These are phyloP conservation scores for Sinosuthora webbiana DNA, from an alignment of 2,113 vertebrate species.

Conservation along the genomic window DNA sequence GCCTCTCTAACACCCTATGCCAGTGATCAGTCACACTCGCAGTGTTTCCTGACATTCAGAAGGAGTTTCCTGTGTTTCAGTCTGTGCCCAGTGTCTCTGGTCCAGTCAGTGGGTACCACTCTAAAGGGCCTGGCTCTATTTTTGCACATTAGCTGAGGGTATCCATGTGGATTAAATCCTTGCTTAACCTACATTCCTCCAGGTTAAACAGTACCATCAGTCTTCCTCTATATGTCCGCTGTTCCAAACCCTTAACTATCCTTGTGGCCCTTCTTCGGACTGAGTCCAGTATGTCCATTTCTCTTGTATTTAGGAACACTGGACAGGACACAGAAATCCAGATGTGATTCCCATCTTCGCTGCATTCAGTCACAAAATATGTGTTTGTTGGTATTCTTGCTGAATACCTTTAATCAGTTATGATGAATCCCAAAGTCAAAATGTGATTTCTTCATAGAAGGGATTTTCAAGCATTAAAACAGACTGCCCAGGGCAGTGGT, in stretches of 20 bases:
- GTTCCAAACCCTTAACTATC: not conserved
- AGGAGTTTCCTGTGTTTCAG: not conserved
- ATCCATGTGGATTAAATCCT: not conserved
- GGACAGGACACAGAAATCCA: not conserved
- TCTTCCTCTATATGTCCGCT: not conserved
- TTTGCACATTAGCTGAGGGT: not conserved
- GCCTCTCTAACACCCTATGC: not conserved
- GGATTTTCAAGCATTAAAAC: not conserved
- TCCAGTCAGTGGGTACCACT: not conserved
- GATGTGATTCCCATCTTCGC: not conserved
- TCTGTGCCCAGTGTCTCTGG: not conserved
- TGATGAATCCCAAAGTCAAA: not conserved
- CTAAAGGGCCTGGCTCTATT: accelerated
- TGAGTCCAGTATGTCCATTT: not conserved
- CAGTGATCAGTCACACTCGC: not conserved
- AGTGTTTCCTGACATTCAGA: not conserved
- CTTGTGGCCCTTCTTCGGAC: not conserved
- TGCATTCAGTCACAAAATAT: not conserved
- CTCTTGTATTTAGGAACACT: not conserved
- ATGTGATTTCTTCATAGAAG: not conserved
- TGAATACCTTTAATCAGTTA: not conserved
- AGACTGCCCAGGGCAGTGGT: not conserved
- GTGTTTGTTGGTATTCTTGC: not conserved
- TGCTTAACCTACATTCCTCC: not conserved
- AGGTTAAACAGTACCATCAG: accelerated